A percentile compares a stretch with the other conserved stretches of the same genome.
These are phyloP conservation scores for Sapayoa aenigma DNA, from an alignment of 2,113 vertebrate species.

Conservation along the genomic window DNA sequence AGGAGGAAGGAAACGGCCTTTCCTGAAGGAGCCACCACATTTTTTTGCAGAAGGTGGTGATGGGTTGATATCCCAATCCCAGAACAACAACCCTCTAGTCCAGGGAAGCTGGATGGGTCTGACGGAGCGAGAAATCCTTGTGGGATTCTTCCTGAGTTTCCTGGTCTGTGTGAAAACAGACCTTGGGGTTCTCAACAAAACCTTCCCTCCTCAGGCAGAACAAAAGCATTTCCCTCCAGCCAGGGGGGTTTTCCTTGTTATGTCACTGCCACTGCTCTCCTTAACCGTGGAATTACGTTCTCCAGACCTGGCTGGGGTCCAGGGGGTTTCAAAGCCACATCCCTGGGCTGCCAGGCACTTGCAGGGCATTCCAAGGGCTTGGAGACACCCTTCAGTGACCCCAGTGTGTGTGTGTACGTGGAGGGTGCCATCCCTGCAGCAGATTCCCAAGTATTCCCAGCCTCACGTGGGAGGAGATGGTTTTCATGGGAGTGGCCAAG, in stretches of 20 bases:
- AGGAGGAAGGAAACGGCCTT: neutral
- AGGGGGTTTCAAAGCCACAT: neutral
- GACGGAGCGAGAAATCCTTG: neutral
- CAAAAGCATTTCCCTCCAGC: neutral
- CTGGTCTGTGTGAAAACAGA: neutral
- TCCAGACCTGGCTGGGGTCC: neutral
- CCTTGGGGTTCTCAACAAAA: neutral
- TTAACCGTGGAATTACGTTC: neutral
- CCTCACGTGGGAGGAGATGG: neutral
- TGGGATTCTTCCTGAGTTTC: neutral
- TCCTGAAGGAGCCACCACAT: neutral
- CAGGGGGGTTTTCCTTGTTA: neutral
- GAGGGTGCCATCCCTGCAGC: neutral
- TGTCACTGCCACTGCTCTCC: neutral
- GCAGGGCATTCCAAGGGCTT: neutral
- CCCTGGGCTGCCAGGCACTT: neutral
- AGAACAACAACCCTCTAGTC: neutral
- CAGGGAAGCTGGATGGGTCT: neutral
- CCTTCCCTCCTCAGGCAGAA: neutral
- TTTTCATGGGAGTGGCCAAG: neutral
- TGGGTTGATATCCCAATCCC: neutral
- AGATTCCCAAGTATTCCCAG: neutral
- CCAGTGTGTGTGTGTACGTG: accelerated
- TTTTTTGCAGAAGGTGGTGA: neutral
- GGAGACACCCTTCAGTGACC: neutral